Conservation (phyloP, 2,888 invertebrate genomes). For the Chironomus tentans region DNA sequence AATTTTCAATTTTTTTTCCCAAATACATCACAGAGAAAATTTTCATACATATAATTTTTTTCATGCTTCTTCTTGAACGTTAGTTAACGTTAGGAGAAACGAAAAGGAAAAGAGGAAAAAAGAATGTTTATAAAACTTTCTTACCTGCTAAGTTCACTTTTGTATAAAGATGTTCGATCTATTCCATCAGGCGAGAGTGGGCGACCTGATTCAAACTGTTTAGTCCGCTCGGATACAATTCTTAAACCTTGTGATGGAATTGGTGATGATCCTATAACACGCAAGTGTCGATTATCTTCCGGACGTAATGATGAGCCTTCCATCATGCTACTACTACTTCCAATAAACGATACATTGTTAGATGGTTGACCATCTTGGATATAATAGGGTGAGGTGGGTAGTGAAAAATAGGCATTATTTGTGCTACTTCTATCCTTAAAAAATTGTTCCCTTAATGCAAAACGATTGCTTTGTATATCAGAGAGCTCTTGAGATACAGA, state of each 20-base stretch:
- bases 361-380: constrained; percentile 13
- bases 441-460: constrained; percentile 22
- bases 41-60: not conserved
- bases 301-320: not conserved
- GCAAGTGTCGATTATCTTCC: not conserved
- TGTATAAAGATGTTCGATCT: constrained; percentile 56
- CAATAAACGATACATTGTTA: not conserved
- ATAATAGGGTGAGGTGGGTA: constrained; percentile 25
- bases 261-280: constrained; percentile 5
- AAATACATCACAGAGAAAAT: constrained; percentile 2
- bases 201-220: constrained; percentile 61
- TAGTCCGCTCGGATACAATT: constrained; percentile 62
- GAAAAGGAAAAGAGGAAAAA: not conserved
- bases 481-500: constrained; percentile 17
- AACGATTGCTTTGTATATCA: constrained; percentile 14
- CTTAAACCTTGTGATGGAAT: constrained; percentile 44
- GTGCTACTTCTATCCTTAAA: constrained; percentile 19
- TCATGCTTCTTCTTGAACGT: not conserved
- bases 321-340: constrained; percentile 1
- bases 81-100: no score
- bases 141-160: constrained; percentile 51
- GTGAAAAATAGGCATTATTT: constrained; percentile 17
- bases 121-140: not conserved
- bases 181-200: constrained; percentile 49
- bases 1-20: not conserved